Percentiles rank a stretch among this genome's conserved stretches.
Evolutionary conservation across 2,797 vertebrate species (phyloP).

Genomic region (Danionella dracula): DNA sequence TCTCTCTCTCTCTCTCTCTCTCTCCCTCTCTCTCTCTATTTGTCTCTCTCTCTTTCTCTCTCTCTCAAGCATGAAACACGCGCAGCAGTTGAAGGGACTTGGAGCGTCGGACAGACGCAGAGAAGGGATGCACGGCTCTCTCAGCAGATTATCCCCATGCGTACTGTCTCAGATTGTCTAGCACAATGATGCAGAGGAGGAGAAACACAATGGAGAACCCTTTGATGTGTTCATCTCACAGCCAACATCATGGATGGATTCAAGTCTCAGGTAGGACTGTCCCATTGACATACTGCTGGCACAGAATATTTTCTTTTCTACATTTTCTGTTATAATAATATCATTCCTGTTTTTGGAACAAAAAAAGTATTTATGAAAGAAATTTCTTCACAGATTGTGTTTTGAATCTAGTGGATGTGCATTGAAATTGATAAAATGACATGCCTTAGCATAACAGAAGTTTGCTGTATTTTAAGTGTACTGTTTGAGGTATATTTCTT

Average conservation of each 20-base stretch:
- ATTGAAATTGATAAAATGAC: too few relatives aligned
- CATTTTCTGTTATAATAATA: too few relatives aligned
- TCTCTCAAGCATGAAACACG: background rate
- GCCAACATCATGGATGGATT: constrained; percentile 31
- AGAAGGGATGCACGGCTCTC: background rate
- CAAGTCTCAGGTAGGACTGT: constrained; percentile 37
- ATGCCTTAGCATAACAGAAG: too few relatives aligned
- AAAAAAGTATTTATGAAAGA: too few relatives aligned
- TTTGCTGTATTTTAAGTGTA: too few relatives aligned
- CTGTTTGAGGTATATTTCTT: too few relatives aligned
- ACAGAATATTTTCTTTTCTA: too few relatives aligned
- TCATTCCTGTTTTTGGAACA: too few relatives aligned
- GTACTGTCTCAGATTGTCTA: background rate
- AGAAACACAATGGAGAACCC: constrained; percentile 23
- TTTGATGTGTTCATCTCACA: constrained; percentile 15
- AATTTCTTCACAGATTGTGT: too few relatives aligned
- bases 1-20: too few relatives aligned
- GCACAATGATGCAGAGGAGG: constrained; percentile 9
- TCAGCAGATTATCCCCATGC: background rate
- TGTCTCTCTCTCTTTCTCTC: background rate
- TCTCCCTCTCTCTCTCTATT: background rate
- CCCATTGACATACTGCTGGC: background rate
- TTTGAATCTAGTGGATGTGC: too few relatives aligned
- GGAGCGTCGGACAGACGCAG: background rate
- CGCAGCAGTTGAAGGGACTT: background rate